These are phyloP conservation scores for Sphecodes monilicornis DNA, from an alignment of 2,888 invertebrate genomes.

Conservation along the genomic window DNA sequence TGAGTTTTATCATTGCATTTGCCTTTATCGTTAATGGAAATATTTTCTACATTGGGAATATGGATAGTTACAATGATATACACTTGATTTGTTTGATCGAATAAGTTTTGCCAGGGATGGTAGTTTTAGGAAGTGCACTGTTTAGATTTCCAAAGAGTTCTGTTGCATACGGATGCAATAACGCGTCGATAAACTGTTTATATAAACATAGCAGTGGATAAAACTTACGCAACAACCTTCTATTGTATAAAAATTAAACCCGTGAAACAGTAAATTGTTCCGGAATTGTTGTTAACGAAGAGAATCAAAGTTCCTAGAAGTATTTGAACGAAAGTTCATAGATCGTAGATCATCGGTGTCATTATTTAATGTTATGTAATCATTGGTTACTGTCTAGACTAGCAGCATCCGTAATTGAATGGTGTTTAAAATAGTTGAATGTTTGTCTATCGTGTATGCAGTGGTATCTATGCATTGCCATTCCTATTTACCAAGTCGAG, in stretches of 20 bases:
- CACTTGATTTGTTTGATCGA: no score
- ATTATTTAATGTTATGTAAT: constrained; percentile 46
- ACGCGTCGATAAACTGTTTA: background rate
- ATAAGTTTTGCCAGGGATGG: no score
- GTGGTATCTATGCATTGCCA: constrained; percentile 27
- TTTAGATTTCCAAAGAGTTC: background rate
- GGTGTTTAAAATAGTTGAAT: constrained; percentile 58
- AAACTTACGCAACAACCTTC: background rate
- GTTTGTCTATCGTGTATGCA: constrained; percentile 46
- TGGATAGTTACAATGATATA: background rate
- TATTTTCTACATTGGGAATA: no score
- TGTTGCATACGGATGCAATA: background rate
- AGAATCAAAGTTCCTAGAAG: background rate
- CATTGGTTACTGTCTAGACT: constrained; percentile 52
- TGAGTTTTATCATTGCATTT: background rate
- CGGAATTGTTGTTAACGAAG: background rate
- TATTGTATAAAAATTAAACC: background rate
- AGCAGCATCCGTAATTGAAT: constrained; percentile 41
- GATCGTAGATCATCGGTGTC: constrained; percentile 37
- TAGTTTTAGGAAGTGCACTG: background rate
- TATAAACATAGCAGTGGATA: background rate
- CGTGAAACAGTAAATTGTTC: background rate
- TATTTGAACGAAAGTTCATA: constrained; percentile 19
- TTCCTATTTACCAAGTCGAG: constrained; percentile 45
- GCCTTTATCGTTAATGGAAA: background rate